Percentiles rank a stretch among this genome's conserved stretches.
These are phyloP conservation scores for Pseudotriccus pelzelni DNA, from an alignment of 2,797 vertebrate species.

Conservation along the genomic window DNA sequence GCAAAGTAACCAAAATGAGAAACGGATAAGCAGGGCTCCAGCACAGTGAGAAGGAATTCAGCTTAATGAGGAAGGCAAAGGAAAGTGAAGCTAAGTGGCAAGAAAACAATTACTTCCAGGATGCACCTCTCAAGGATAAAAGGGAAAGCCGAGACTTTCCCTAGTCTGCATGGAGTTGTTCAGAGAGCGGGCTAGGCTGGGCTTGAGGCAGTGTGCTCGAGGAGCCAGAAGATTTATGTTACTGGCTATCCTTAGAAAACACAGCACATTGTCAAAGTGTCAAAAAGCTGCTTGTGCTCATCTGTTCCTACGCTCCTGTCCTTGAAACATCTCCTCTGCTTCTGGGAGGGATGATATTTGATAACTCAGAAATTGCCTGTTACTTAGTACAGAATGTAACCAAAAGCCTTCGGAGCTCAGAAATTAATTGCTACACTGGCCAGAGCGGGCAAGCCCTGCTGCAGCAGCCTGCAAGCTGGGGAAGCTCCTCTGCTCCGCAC, in stretches of 20 bases:
- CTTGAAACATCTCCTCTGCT: background rate
- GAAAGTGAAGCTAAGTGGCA: background rate
- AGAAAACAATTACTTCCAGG: background rate
- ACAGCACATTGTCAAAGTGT: background rate
- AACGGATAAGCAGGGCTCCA: background rate
- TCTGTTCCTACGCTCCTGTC: background rate
- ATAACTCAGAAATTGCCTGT: background rate
- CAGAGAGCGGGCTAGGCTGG: background rate
- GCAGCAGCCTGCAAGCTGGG: background rate
- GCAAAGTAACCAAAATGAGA: background rate
- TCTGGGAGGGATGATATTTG: background rate
- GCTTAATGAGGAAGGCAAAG: background rate
- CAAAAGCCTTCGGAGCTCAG: background rate
- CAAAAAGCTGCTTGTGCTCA: background rate
- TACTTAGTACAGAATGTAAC: background rate
- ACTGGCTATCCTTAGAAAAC: background rate
- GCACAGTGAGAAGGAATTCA: background rate
- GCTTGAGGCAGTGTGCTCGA: background rate
- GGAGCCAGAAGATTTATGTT: background rate
- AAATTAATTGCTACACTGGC: background rate
- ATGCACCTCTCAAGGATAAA: background rate
- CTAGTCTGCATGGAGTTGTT: background rate
- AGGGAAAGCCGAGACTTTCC: background rate
- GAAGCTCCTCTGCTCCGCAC: background rate
- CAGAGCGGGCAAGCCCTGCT: accelerated